Evolutionary conservation across 1,140 invertebrate species (phyloP).

Genomic region (Hylaeus volcanicus): DNA sequence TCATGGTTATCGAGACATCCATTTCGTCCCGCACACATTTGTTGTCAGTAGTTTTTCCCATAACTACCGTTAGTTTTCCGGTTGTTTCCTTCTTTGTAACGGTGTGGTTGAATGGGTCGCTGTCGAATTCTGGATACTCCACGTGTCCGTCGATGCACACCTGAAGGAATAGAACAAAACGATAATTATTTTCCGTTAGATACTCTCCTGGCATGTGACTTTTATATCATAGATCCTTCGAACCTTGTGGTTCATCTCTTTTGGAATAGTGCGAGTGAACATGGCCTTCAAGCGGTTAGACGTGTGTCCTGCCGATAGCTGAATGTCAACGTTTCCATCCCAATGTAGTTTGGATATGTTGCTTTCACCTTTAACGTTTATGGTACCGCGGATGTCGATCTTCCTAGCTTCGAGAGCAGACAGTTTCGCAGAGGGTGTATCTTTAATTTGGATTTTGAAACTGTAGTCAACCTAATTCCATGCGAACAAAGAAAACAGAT

Average conservation of each 20-base stretch:
- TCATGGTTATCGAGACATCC: conserved; percentile 51
- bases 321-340: conserved; percentile 70
- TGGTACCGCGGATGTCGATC: conserved; percentile 58
- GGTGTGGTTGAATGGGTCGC: conserved; percentile 48
- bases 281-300: conserved; percentile 66
- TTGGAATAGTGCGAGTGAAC: conserved; percentile 68
- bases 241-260: conserved; percentile 71
- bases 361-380: conserved; percentile 58
- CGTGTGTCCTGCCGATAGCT: conserved; percentile 65
- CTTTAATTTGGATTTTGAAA: conserved; percentile 49
- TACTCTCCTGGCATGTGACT: too few species aligned
- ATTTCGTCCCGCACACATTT: conserved; percentile 64
- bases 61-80: conserved; percentile 65
- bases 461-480: conserved; percentile 61
- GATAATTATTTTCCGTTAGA: too few species aligned
- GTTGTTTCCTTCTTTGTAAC: conserved; percentile 63
- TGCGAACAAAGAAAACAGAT: background rate
- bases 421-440: conserved; percentile 33
- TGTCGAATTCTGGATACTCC: conserved; percentile 55
- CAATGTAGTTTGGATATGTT: conserved; percentile 65
- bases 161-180: conserved; percentile 44
- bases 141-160: conserved; percentile 74
- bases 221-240: background rate
- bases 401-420: conserved; percentile 38
- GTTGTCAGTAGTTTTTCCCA: conserved; percentile 68